Conservation (phyloP, 1,140 invertebrate genomes). For the Oryzaephilus surinamensis region DNA sequence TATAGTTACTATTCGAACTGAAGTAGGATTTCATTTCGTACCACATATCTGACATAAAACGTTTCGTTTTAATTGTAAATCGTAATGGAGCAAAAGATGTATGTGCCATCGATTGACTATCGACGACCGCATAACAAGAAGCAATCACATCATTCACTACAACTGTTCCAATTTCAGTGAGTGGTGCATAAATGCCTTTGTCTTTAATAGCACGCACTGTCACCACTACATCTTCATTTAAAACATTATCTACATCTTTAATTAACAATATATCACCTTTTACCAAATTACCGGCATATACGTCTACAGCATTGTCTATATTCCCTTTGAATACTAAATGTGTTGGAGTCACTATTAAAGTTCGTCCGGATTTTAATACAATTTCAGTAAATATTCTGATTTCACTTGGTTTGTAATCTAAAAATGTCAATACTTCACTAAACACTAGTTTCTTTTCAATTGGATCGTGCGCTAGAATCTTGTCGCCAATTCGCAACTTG, state of each 20-base stretch:
- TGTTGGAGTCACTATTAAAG: constrained; percentile 70
- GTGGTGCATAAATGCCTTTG: constrained; percentile 77
- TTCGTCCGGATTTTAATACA: constrained; percentile 54
- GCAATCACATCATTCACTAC: constrained; percentile 83
- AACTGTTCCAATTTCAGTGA: constrained; percentile 78
- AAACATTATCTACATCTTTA: constrained; percentile 32
- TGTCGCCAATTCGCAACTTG: constrained; percentile 65
- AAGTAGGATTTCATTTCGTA: constrained; percentile 23
- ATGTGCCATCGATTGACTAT: constrained; percentile 77
- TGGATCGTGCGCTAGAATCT: constrained; percentile 61
- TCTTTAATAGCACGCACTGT: constrained; percentile 53
- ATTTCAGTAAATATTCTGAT: constrained; percentile 61
- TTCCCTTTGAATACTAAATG: constrained; percentile 58
- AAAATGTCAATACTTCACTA: constrained; percentile 81
- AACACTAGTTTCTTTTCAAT: constrained; percentile 55
- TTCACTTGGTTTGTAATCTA: constrained; percentile 64
- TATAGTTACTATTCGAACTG: constrained; percentile 15
- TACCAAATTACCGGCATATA: constrained; percentile 49
- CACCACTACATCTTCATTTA: constrained; percentile 38
- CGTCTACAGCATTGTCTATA: constrained; percentile 30
- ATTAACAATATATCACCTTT: constrained; percentile 42
- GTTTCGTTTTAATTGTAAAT: constrained; percentile 40
- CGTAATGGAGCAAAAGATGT: constrained; percentile 70
- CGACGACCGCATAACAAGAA: constrained; percentile 88
- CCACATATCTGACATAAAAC: constrained; percentile 26